Evolutionary conservation across 2,888 invertebrate genomes (phyloP).

Genomic region (Agonopterix subpropinquella): DNA sequence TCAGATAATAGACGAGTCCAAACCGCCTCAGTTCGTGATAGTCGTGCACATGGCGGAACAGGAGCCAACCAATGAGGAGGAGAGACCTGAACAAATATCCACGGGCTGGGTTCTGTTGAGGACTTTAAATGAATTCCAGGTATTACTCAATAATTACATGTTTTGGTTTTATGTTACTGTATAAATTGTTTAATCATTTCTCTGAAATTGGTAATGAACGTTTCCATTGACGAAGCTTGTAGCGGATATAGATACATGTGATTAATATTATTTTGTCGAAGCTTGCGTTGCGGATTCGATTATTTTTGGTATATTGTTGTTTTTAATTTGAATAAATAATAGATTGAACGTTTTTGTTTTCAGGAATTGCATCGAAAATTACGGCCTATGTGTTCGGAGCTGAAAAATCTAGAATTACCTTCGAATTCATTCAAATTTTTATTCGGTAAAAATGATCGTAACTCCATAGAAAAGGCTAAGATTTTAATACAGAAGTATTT

Average conservation of each 20-base stretch:
- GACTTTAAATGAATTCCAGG: conserved; percentile 78
- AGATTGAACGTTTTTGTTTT: conserved; percentile 43
- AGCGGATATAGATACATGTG: too few relatives aligned
- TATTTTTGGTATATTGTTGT: too few relatives aligned
- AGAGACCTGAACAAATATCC: conserved; percentile 65
- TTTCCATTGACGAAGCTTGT: too few relatives aligned
- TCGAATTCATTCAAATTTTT: conserved; percentile 87
- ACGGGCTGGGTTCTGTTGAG: conserved; percentile 71
- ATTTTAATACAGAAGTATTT: conserved; percentile 89
- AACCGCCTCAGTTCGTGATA: conserved; percentile 83
- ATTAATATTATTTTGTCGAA: too few relatives aligned
- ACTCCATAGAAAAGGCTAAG: conserved; percentile 88
- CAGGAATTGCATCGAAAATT: conserved; percentile 90
- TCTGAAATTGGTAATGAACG: neutral
- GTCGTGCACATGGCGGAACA: conserved; percentile 85
- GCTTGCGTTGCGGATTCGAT: too few relatives aligned
- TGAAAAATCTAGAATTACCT: conserved; percentile 89
- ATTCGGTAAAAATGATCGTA: conserved; percentile 88
- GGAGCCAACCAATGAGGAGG: conserved; percentile 66
- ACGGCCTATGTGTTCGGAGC: conserved; percentile 86
- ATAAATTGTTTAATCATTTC: neutral
- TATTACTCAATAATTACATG: conserved; percentile 20
- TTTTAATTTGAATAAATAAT: too few relatives aligned
- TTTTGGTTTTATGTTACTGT: neutral
- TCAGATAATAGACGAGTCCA: conserved; percentile 78